phyloP scores from a whole-genome alignment of 2,888 invertebrate genomes.

The Brachypalpus laphriformis region DNA sequence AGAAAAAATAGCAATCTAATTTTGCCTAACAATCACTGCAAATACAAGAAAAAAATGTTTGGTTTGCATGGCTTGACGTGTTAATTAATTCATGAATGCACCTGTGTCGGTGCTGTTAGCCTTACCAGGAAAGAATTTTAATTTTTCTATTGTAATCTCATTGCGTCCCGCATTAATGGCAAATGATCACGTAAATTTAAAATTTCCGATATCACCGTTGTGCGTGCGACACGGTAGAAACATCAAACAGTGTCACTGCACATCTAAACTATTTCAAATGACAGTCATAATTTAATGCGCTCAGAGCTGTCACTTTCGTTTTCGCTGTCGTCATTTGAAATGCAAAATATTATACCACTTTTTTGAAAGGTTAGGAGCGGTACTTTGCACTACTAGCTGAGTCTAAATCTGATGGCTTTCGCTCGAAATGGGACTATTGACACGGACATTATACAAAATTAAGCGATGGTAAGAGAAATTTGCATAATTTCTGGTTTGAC shows the following conservation, averaged over 20 bases:
- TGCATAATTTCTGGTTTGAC: conserved; percentile 49
- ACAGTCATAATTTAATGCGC: conserved; percentile 34
- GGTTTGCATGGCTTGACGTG: conserved; percentile 18
- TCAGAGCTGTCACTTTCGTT: conserved; percentile 62
- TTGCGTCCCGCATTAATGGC: conserved; percentile 15
- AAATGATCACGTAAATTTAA: conserved; percentile 41
- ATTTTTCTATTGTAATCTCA: conserved; percentile 34
- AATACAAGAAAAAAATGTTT: neutral
- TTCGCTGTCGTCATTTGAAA: conserved; percentile 58
- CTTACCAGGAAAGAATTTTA: conserved; percentile 41
- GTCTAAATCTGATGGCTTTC: conserved; percentile 33
- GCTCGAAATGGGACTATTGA: conserved; percentile 27
- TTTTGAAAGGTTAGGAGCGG: conserved; percentile 38
- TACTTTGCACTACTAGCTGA: conserved; percentile 29
- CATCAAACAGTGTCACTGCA: conserved; percentile 1
- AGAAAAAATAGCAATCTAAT: conserved; percentile 63
- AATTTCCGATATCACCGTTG: conserved; percentile 23
- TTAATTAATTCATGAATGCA: conserved; percentile 50
- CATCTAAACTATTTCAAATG: conserved; percentile 24
- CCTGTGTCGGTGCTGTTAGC: conserved; percentile 30
- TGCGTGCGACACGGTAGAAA: conserved; percentile 2
- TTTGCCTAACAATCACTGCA: conserved; percentile 24
- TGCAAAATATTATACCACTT: conserved; percentile 44
- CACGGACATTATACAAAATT: neutral
- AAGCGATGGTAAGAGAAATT: conserved; percentile 13